A percentile compares a stretch with the other conserved stretches of the same genome.
Conservation (phyloP, 2,888 invertebrate species). For the Apamea sordens region DNA sequence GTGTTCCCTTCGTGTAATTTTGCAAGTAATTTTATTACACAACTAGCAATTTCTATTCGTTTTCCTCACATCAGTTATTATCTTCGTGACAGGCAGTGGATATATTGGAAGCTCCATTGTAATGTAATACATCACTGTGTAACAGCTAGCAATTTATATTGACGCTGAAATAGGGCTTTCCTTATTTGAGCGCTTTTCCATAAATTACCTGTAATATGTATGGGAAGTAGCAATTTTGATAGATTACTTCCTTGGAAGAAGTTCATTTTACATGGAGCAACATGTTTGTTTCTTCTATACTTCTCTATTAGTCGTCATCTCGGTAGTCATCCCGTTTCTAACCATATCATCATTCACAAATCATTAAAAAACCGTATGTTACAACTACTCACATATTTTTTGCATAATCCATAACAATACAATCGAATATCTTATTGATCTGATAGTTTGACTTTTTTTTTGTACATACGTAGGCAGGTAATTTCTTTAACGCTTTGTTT, state of each 20-base stretch:
- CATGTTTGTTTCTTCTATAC: no score
- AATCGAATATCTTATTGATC: background rate
- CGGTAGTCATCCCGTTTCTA: no score
- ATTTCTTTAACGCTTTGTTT: background rate
- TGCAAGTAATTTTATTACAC: background rate
- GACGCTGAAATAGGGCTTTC: constrained; percentile 8
- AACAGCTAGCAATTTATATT: constrained; percentile 19
- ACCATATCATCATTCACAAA: no score
- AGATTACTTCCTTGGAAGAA: constrained; percentile 5
- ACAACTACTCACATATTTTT: background rate
- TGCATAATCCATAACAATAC: background rate
- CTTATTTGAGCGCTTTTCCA: background rate
- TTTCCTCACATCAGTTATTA: background rate
- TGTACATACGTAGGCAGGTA: background rate
- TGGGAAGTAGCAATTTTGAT: constrained; percentile 4
- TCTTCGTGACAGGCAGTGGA: constrained; percentile 9
- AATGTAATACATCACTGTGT: constrained; percentile 13
- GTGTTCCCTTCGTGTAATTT: background rate
- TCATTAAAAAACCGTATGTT: no score
- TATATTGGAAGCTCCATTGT: background rate
- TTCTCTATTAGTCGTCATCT: no score
- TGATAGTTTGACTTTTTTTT: background rate
- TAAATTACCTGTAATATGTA: background rate
- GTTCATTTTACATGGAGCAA: background rate
- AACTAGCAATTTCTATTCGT: constrained; percentile 4